Evolutionary conservation across 1,140 invertebrate genomes (phyloP).

Genomic region (Zophobas atratus): DNA sequence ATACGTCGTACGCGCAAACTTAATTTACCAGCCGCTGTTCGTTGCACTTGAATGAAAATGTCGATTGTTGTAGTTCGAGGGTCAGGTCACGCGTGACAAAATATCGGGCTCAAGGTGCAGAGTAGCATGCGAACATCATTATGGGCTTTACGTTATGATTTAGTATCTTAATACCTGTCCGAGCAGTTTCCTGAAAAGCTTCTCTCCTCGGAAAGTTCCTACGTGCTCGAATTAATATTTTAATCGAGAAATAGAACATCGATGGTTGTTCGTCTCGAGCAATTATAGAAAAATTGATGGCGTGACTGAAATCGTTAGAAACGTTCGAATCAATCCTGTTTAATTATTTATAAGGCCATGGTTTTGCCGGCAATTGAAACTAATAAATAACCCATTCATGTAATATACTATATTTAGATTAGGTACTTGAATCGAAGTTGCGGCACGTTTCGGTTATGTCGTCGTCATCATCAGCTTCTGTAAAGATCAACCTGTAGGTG

Average conservation of each 20-base stretch:
- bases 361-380: conserved; percentile 36
- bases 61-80: conserved; percentile 3
- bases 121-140: conserved; percentile 38
- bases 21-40: neutral
- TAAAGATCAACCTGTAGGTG: conserved; percentile 18
- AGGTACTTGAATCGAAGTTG: neutral
- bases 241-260: conserved; percentile 15
- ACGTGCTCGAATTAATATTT: conserved; percentile 34
- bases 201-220: neutral
- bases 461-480: conserved; percentile 5
- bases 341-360: conserved; percentile 42
- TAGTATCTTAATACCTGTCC: conserved; percentile 41
- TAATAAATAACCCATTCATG: conserved; percentile 47
- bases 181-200: conserved; percentile 24
- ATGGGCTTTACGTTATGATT: conserved; percentile 36
- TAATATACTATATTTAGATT: conserved; percentile 33
- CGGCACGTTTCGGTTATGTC: neutral
- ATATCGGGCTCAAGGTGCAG: conserved; percentile 32
- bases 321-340: conserved; percentile 25
- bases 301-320: conserved; percentile 43
- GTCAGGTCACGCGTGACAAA: conserved; percentile 40
- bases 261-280: conserved; percentile 23
- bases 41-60: conserved; percentile 9
- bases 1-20: neutral
- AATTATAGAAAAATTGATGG: conserved; percentile 36